phyloP scores from a whole-genome alignment of 1,140 invertebrate species.

The Chlorops oryzae region DNA sequence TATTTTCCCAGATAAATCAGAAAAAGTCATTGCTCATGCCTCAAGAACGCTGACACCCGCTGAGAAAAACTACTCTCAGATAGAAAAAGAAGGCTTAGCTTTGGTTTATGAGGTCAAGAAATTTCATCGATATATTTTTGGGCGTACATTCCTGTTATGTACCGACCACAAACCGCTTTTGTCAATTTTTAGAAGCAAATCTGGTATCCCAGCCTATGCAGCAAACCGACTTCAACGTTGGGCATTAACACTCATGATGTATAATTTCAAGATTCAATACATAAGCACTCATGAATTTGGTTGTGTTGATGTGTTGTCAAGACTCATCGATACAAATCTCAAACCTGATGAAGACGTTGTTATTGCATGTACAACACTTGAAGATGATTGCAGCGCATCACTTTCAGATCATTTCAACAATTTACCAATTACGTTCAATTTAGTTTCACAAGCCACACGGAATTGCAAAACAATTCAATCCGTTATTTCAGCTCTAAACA shows the following conservation, averaged over 20 bases:
- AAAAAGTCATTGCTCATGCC: too few relatives aligned
- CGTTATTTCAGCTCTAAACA: not conserved
- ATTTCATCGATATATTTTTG: constrained; percentile 40
- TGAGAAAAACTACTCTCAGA: constrained; percentile 46
- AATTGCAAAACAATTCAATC: constrained; percentile 2
- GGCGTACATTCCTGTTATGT: constrained; percentile 34
- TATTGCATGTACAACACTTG: too few relatives aligned
- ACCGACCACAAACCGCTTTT: constrained; percentile 1
- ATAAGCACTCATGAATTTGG: not conserved
- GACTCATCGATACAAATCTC: too few relatives aligned
- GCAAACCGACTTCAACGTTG: too few relatives aligned
- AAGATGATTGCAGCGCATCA: too few relatives aligned
- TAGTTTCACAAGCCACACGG: constrained; percentile 12
- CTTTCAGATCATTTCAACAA: too few relatives aligned
- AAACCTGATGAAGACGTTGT: too few relatives aligned
- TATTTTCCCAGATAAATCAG: constrained; percentile 28
- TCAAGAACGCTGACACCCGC: constrained; percentile 40
- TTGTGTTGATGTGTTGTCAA: not conserved
- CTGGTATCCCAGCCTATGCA: too few relatives aligned
- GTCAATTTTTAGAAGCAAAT: constrained; percentile 9
- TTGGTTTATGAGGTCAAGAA: constrained; percentile 45
- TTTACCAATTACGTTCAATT: too few relatives aligned
- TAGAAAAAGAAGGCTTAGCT: constrained; percentile 49
- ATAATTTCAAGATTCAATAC: too few relatives aligned
- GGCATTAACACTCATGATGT: not conserved